Evolutionary conservation across 2,888 invertebrate genomes (phyloP).

Genomic region (Flexamia atlantica): DNA sequence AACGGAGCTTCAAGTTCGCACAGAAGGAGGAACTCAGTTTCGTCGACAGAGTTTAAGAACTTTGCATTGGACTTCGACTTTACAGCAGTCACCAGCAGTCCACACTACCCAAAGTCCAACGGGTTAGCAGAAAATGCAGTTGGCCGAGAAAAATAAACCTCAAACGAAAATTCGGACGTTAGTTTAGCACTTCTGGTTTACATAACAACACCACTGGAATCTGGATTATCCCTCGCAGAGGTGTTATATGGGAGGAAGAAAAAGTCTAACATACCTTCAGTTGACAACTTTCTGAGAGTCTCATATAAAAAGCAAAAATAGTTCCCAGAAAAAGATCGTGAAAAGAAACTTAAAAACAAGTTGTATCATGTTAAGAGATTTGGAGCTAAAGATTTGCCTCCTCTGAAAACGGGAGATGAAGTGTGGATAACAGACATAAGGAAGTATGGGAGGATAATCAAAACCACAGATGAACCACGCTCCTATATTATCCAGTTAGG

Average conservation of each 20-base stretch:
- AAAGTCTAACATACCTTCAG: constrained; percentile 6
- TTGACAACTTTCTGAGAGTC: constrained; percentile 4
- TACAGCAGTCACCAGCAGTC: too few species aligned
- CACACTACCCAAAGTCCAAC: too few species aligned
- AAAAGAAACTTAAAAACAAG: neutral
- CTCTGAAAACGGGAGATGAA: neutral
- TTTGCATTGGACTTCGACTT: too few species aligned
- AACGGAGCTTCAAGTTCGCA: neutral
- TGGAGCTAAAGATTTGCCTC: constrained; percentile 1
- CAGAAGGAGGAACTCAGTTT: constrained; percentile 45
- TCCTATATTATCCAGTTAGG: neutral
- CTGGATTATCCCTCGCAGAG: constrained; percentile 44
- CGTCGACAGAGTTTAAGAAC: too few species aligned
- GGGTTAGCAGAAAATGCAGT: too few species aligned
- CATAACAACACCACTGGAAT: constrained; percentile 18
- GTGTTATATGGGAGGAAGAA: constrained; percentile 45
- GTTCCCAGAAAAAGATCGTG: neutral
- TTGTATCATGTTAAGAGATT: neutral
- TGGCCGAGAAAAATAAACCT: too few species aligned
- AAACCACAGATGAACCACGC: neutral
- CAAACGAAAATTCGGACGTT: too few species aligned
- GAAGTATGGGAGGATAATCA: neutral
- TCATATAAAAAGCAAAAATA: neutral
- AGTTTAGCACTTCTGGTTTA: constrained; percentile 47
- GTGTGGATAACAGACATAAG: constrained; percentile 1